Percentiles rank a stretch among this genome's conserved stretches.
phyloP scores from a whole-genome alignment of 2,888 invertebrate genomes.

The Zygothrica quintamaculata region DNA sequence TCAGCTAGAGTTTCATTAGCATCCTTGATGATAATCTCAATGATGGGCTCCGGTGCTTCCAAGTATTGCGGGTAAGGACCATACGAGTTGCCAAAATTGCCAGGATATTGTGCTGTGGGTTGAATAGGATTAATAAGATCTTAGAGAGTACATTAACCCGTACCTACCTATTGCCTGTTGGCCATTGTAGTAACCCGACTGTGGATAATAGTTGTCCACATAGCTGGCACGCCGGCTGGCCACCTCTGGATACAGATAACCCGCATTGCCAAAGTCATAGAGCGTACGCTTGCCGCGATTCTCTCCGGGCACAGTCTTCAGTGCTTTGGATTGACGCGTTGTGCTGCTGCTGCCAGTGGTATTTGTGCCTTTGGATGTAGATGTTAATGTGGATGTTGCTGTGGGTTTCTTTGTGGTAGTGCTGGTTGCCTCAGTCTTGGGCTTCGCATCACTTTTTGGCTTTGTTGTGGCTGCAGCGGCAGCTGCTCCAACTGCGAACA shows the following conservation, averaged over 20 bases:
- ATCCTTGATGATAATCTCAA: slow-evolving; percentile 96
- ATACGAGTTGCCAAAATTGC: slow-evolving; percentile 69
- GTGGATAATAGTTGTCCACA: slow-evolving; percentile 72
- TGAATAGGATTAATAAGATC: no score
- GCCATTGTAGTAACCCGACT: slow-evolving; percentile 78
- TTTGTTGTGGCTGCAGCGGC: slow-evolving; percentile 39
- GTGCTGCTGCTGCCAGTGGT: slow-evolving; percentile 3
- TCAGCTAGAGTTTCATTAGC: slow-evolving; percentile 92
- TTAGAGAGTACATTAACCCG: no score
- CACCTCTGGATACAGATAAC: slow-evolving; percentile 77
- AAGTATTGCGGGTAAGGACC: slow-evolving; percentile 86
- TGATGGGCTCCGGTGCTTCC: slow-evolving; percentile 94
- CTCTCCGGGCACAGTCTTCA: slow-evolving; percentile 70
- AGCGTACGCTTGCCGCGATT: slow-evolving; percentile 83
- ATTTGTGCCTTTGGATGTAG: slow-evolving; percentile 20
- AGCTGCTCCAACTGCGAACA: slow-evolving; percentile 65
- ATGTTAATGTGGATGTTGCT: no score
- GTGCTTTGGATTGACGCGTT: slow-evolving; percentile 55
- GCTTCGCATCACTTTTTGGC: slow-evolving; percentile 50
- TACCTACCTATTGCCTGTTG: slow-evolving; percentile 77
- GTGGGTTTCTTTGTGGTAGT: slow-evolving; percentile 36
- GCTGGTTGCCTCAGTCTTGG: slow-evolving; percentile 26
- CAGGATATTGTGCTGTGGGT: slow-evolving; percentile 75
- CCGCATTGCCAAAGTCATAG: slow-evolving; percentile 81
- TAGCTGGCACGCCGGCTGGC: slow-evolving; percentile 79